Evolutionary conservation across 2,797 vertebrate species (phyloP).

Genomic region (Clangula hyemalis): DNA sequence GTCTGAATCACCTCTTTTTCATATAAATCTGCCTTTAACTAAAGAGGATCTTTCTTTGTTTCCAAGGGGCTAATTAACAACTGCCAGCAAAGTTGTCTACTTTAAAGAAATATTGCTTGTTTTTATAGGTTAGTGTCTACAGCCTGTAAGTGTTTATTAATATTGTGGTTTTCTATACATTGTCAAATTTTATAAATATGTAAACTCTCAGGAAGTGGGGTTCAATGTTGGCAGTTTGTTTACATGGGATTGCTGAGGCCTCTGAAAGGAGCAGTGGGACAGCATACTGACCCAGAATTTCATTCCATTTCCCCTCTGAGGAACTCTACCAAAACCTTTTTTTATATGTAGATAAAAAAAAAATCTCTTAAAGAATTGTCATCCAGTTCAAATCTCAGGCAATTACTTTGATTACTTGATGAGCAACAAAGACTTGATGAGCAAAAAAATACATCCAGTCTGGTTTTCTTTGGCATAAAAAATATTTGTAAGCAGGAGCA

Average conservation of each 20-base stretch:
- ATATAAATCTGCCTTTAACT: background rate
- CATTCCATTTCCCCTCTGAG: background rate
- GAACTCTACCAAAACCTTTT: background rate
- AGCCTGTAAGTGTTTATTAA: background rate
- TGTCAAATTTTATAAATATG: background rate
- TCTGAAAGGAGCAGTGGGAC: background rate
- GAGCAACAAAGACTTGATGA: background rate
- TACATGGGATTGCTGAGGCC: background rate
- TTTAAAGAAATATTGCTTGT: background rate
- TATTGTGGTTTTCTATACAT: background rate
- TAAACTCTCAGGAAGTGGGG: background rate
- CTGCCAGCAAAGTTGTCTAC: background rate
- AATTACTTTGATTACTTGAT: background rate
- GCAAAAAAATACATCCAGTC: background rate
- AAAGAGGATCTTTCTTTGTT: background rate
- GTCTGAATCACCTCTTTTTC: conserved; percentile 23
- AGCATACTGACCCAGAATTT: background rate
- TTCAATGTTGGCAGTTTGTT: background rate
- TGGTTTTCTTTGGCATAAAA: background rate
- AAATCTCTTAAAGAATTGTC: background rate
- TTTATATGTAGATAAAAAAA: background rate
- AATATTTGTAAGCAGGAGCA: background rate
- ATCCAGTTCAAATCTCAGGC: background rate
- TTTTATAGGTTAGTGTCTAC: background rate
- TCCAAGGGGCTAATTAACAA: background rate